Evolutionary conservation across 2,113 vertebrate species (phyloP).

Genomic region (Lasiurus cinereus): DNA sequence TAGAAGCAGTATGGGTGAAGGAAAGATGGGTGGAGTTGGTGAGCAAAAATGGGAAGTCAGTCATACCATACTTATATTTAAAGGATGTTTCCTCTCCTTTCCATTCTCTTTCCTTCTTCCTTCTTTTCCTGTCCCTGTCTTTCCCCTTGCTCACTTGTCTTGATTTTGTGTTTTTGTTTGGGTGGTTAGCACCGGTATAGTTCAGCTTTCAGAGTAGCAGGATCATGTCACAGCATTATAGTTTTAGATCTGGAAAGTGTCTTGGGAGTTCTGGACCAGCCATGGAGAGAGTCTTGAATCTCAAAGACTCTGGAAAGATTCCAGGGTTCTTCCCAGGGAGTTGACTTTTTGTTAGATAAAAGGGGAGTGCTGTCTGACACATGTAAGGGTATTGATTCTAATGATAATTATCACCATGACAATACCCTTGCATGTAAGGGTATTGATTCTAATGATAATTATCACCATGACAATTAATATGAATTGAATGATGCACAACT

Average conservation of each 20-base stretch:
- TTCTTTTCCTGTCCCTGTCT: not conserved
- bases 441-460: not conserved
- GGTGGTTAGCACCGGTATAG: not conserved
- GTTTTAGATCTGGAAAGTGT: not conserved
- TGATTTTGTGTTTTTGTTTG: not conserved
- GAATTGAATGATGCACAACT: not conserved
- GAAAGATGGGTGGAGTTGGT: not conserved
- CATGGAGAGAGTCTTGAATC: not conserved
- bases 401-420: not conserved
- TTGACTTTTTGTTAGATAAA: conserved; percentile 16
- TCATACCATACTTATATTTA: not conserved
- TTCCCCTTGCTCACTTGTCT: not conserved
- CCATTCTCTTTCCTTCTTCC: not conserved
- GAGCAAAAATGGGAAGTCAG: not conserved
- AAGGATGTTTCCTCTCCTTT: not conserved
- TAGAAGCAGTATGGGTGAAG: not conserved
- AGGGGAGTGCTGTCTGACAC: not conserved
- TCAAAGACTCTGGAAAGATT: conserved; percentile 7
- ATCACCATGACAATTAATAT: not conserved
- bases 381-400: not conserved
- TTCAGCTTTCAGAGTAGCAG: not conserved
- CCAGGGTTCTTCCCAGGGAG: not conserved
- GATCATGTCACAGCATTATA: not conserved
- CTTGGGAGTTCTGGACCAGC: not conserved
- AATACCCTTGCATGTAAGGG: not conserved